A percentile compares a stretch with the other conserved stretches of the same genome.
These are phyloP conservation scores for Argya squamiceps DNA, from an alignment of 2,797 vertebrate genomes.

Conservation along the genomic window DNA sequence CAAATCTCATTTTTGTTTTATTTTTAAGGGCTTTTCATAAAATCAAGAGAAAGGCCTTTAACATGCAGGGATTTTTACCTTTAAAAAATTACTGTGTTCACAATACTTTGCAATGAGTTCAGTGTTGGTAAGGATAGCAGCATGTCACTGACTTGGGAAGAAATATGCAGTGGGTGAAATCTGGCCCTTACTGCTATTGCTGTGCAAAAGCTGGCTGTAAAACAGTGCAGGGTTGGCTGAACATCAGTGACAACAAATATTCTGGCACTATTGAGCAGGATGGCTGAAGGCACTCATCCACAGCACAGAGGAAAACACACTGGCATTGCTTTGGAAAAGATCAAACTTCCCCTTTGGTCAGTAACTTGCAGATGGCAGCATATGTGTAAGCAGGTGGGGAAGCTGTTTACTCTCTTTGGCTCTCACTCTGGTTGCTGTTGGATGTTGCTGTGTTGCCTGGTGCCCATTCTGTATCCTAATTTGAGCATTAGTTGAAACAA, in stretches of 20 bases:
- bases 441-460: neutral
- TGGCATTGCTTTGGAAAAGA: slow-evolving; percentile 8
- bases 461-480: neutral
- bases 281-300: neutral
- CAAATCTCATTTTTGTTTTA: neutral
- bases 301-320: neutral
- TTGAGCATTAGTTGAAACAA: neutral
- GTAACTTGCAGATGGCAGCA: neutral
- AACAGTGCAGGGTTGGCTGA: neutral
- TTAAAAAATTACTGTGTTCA: neutral
- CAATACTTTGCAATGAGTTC: neutral
- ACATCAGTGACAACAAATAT: slow-evolving; percentile 19
- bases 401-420: slow-evolving; percentile 10
- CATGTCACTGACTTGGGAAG: neutral
- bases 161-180: neutral
- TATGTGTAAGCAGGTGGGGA: slow-evolving; percentile 26
- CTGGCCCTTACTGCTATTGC: neutral
- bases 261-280: neutral
- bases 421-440: neutral
- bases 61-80: neutral
- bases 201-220: slow-evolving; percentile 8
- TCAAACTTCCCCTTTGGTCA: slow-evolving; percentile 15
- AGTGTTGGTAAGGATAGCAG: neutral
- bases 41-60: neutral
- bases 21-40: neutral